Evolutionary conservation across 1,140 invertebrate species (phyloP).

Genomic region (Drosophila seguyi): DNA sequence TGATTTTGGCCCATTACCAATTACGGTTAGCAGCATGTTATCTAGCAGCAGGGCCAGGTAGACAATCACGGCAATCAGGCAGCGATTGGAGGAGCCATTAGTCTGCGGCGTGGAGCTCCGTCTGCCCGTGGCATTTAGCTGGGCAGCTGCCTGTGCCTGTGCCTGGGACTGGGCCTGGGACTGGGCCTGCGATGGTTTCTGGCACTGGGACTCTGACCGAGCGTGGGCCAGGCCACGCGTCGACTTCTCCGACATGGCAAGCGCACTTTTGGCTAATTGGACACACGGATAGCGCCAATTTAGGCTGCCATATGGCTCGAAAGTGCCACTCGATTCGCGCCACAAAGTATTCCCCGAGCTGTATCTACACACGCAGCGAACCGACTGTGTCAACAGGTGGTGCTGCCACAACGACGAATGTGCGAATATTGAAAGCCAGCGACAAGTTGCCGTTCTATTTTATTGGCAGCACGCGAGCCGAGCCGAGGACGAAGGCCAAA

Average conservation of each 20-base stretch:
- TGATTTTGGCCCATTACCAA: constrained; percentile 86
- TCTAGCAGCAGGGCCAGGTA: constrained; percentile 90
- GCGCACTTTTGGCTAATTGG: constrained; percentile 29
- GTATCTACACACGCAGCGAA: constrained; percentile 14
- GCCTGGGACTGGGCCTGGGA: constrained; percentile 39
- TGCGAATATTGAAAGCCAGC: constrained; percentile 76
- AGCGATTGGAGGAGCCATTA: constrained; percentile 63
- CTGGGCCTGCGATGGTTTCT: not conserved
- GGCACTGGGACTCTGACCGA: constrained; percentile 14
- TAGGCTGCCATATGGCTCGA: constrained; percentile 66
- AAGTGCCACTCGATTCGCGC: constrained; percentile 38
- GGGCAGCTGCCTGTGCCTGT: constrained; percentile 41
- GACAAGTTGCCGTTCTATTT: constrained; percentile 64
- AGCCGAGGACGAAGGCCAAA: constrained; percentile 13
- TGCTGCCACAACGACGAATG: constrained; percentile 69
- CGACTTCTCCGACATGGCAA: constrained; percentile 57
- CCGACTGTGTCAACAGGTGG: constrained; percentile 68
- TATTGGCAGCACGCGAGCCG: constrained; percentile 59
- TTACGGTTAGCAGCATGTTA: constrained; percentile 91
- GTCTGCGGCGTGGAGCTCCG: constrained; percentile 54
- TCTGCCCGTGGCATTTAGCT: constrained; percentile 59
- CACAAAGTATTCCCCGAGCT: constrained; percentile 62
- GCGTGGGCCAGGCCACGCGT: constrained; percentile 23
- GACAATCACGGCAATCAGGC: constrained; percentile 87
- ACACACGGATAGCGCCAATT: constrained; percentile 37